Base-by-base conservation (phyloP, 2,113 vertebrate genomes). In the Cryptotis parvus region DNA sequence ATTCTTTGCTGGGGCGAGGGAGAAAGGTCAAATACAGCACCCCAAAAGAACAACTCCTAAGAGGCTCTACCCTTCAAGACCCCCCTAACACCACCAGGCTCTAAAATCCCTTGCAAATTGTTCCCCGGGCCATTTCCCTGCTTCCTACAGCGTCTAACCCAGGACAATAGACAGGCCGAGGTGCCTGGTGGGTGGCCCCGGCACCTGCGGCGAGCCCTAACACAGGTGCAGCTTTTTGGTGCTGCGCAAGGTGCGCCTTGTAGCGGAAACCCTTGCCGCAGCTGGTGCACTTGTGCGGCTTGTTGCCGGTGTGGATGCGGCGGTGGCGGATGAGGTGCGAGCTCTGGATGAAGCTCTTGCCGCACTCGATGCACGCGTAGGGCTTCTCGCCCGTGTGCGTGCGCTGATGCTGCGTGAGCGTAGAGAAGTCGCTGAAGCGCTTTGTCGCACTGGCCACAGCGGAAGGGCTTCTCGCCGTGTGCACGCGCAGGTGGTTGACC, bases 321-420 rank as follows among this genome's bases (percentile, higher is more conserved):
- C 94, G 96, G 27, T 97, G 96, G 31, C 93, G 95, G 77, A 94
- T 94, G 18, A 96, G 11, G 7, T 95, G 96, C 15, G 91, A 63
- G 3, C 97, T 96, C 89, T 96, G 94, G 61, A 94, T 96, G 93
- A 97, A 97, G 95, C 96, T 96, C 73, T 97, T 97, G 92, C 92
- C 96, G 26, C 94, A 95, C 7, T 95, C 95, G 26, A 91, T 49
- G 89, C 94, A 97, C 0, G 92, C 43, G 45, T 58, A 97, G 66
- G 96, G 95, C 82, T 98, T 97, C 93, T 97, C 97, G 16, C 95
- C 95, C 0, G 33, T 93, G 94, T 97, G 97, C 33, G 96, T 97
- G 92, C 74, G 61, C 92, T 96, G 95, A 74, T 97, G 96, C 93
- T 97, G 94, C 15, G 90, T 52, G 12, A 97, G 91, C 0, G 82